These are phyloP conservation scores for Elephas maximus DNA, from an alignment of 2,113 vertebrate species.

Conservation along the genomic window DNA sequence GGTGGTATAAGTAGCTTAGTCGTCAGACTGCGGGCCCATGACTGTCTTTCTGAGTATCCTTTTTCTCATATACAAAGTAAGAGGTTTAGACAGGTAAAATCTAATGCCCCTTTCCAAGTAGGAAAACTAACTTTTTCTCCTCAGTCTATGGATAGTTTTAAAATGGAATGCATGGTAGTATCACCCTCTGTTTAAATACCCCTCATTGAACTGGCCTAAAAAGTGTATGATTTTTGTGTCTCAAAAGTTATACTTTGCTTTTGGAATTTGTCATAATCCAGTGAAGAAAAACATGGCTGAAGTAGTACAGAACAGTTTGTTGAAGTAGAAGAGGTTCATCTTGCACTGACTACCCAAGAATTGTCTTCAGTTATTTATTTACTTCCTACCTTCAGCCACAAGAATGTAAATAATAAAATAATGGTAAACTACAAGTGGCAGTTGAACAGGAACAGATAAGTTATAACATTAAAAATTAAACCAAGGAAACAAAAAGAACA, in stretches of 20 bases:
- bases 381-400: neutral
- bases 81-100: neutral
- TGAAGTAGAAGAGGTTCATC: neutral
- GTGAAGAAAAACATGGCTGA: neutral
- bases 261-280: neutral
- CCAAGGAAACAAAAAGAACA: neutral
- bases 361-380: slow-evolving; percentile 20
- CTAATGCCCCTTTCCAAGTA: neutral
- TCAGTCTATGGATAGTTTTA: neutral
- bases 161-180: neutral
- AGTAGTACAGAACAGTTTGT: neutral
- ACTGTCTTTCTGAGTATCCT: neutral
- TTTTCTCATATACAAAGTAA: neutral
- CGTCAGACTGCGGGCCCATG: too few relatives aligned
- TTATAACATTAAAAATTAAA: slow-evolving; percentile 28
- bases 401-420: slow-evolving; percentile 19
- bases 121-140: neutral
- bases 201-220: neutral
- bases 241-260: neutral
- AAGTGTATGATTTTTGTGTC: neutral
- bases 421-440: neutral
- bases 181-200: neutral
- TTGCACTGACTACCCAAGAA: neutral
- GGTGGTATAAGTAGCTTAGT: neutral
- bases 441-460: neutral